Base-by-base conservation (phyloP, 2,113 vertebrate species). In the Panthera uncia region DNA sequence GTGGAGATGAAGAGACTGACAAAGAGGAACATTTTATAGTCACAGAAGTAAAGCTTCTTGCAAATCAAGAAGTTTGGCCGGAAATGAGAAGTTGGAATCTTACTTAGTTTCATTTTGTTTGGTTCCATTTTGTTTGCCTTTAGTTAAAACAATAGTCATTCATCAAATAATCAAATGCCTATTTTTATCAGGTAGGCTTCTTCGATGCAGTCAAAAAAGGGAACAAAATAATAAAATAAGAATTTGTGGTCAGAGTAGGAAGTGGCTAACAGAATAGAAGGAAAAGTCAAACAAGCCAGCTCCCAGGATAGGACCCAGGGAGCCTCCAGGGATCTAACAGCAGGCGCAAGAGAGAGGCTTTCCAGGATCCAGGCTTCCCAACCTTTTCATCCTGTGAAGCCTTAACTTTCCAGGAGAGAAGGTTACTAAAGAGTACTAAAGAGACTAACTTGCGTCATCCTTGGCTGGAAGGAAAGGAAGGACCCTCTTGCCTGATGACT, bases 1-100 rank as follows among this genome's bases (percentile, higher is more conserved):
- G 76, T 93, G 92, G 76, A 87, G 31, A 89, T 94, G 63, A 91
- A 95, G 83, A 94, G 79, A 84, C 50, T 71, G 87, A 61, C 92
- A 92, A 79, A 55, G 36, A 96, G 61, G 57, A 89, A 81, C 48
- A 57, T 71, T 89, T 79, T 66, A 29, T 63, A 84, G 18, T 52
- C 12, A 27, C 38, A 3, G 61, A 96, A 90, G 86, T 90, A 69
- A 91, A 96, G 52, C 36, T 79, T 73, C 50, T 3, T 33, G 31
- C 36, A 93, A 90, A 91, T 76, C 23, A 87, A 76, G 83, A 87
- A 81, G 38, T 93, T 78, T 69, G 74, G 36, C 55, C 27, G 52
- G 25, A 85, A 55, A 85, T 4, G 50, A 89, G 89, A 65, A 71
- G 36, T 76, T 89, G 23, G 48, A 71, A 76, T 89, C 69, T 57